phyloP scores from a whole-genome alignment of 2,888 invertebrate species.

The Prosopocoilus inquinatus region DNA sequence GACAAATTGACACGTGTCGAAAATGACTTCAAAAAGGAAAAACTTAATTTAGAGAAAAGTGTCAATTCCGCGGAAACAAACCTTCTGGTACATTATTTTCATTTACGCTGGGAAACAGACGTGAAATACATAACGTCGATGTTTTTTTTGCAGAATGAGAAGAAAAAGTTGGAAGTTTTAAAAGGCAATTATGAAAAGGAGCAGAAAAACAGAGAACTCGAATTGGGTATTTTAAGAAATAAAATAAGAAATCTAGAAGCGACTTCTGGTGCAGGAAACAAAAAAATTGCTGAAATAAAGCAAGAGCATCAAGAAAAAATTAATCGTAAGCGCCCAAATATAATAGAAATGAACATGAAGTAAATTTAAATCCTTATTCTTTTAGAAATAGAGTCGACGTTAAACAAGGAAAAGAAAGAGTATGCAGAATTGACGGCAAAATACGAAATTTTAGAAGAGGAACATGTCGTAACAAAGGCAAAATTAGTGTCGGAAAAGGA shows the following conservation, averaged over 20 bases:
- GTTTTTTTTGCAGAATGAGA: conserved; percentile 56
- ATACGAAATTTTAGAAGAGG: conserved; percentile 81
- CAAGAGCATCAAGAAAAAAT: conserved; percentile 66
- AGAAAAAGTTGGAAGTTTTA: conserved; percentile 65
- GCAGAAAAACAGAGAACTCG: conserved; percentile 72
- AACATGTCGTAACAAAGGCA: conserved; percentile 79
- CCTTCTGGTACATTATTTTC: conserved; percentile 50
- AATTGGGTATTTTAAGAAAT: conserved; percentile 71
- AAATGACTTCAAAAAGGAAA: conserved; percentile 61
- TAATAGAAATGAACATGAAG: not conserved
- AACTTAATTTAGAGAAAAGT: conserved; percentile 64
- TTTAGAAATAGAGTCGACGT: conserved; percentile 65
- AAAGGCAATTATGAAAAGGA: conserved; percentile 72
- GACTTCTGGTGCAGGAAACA: conserved; percentile 58
- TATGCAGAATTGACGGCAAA: conserved; percentile 78
- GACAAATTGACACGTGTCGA: conserved; percentile 63
- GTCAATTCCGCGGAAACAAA: conserved; percentile 59
- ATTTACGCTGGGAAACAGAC: too few relatives aligned
- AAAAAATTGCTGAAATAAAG: conserved; percentile 65
- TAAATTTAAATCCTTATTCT: conserved; percentile 28
- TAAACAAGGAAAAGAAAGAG: conserved; percentile 68
- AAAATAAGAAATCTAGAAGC: conserved; percentile 68
- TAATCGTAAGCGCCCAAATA: conserved; percentile 59
- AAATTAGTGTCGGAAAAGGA: conserved; percentile 81
- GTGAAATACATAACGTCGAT: conserved; percentile 22